Conservation (phyloP, 2,797 vertebrate species). For the Melanogrammus aeglefinus region DNA sequence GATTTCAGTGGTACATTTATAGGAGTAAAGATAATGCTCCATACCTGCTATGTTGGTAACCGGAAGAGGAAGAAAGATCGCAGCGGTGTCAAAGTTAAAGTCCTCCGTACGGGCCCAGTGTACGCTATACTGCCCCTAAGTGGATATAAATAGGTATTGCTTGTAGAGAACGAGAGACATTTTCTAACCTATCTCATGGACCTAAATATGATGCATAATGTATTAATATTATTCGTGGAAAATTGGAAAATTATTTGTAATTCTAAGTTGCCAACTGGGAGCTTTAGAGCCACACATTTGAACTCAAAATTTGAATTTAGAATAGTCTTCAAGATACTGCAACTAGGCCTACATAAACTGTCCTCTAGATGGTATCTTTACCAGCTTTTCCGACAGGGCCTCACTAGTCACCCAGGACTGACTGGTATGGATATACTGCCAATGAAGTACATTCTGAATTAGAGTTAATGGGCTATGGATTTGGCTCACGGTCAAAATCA, state of each 20-base stretch:
- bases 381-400: not conserved
- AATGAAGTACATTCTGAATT: slow-evolving; percentile 4
- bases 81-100: slow-evolving; percentile 49
- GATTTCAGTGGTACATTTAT: slow-evolving; percentile 53
- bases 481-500: not conserved
- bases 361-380: not conserved
- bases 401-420: not conserved
- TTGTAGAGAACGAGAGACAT: not conserved
- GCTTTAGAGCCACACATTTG: not conserved
- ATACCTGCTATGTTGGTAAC: slow-evolving; percentile 74
- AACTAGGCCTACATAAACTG: not conserved
- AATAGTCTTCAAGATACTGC: not conserved
- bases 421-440: not conserved
- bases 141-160: not conserved
- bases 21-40: slow-evolving; percentile 43
- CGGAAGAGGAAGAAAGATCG: slow-evolving; percentile 74
- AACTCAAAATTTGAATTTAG: not conserved
- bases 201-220: not conserved
- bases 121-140: not conserved
- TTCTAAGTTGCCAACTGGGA: too few relatives aligned
- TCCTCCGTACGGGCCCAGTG: not conserved
- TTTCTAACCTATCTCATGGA: too few relatives aligned
- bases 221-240: too few relatives aligned
- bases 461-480: too few relatives aligned
- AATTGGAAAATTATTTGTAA: too few relatives aligned